Evolutionary conservation across 1,140 invertebrate species (phyloP).

Genomic region (Panagrolaimus sp.): DNA sequence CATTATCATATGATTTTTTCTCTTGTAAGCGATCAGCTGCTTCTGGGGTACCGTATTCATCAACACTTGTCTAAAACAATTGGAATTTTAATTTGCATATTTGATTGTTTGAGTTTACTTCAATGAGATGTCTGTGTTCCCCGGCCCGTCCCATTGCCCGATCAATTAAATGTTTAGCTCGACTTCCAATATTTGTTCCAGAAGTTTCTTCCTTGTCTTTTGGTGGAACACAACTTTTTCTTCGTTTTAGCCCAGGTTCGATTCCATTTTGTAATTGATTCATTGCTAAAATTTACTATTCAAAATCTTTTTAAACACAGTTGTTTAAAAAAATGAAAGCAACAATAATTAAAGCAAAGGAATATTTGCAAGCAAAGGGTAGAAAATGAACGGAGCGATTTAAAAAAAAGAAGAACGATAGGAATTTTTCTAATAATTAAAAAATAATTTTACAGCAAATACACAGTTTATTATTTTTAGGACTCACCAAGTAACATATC

Average conservation of each 20-base stretch:
- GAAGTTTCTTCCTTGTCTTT: not conserved
- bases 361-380: too few relatives aligned
- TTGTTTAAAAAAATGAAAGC: too few relatives aligned
- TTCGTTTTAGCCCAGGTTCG: not conserved
- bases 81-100: not conserved
- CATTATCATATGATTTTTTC: constrained; percentile 4
- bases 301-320: too few relatives aligned
- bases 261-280: constrained; percentile 2
- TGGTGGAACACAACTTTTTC: not conserved
- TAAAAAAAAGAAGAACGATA: too few relatives aligned
- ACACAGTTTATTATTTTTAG: not conserved
- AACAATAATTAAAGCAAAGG: too few relatives aligned
- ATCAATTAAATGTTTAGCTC: constrained; percentile 16
- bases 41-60: constrained; percentile 1
- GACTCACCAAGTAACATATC: not conserved
- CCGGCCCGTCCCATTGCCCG: not conserved
- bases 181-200: not conserved
- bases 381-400: too few relatives aligned
- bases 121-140: constrained; percentile 13
- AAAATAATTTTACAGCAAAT: not conserved
- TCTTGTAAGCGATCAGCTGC: not conserved
- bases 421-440: too few relatives aligned
- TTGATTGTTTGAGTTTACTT: not conserved
- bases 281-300: not conserved
- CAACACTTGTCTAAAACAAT: not conserved